Conservation (phyloP, 1,140 invertebrate genomes). For the Pachyrhynchus sulphureomaculatus region DNA sequence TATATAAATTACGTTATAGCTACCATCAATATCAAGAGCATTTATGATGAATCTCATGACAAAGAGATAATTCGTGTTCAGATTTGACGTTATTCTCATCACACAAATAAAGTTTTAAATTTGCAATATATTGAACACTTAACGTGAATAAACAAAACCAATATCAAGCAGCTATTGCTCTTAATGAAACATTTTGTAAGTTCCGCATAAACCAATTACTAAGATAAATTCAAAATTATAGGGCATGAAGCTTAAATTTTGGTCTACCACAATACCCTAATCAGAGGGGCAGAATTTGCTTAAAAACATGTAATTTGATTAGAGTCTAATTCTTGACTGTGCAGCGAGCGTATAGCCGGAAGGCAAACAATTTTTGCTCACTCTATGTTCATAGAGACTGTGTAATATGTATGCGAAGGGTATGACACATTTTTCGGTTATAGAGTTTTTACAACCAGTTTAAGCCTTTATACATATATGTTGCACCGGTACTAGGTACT, state of each 20-base stretch:
- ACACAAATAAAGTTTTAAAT: slow-evolving; percentile 8
- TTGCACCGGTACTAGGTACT: no score
- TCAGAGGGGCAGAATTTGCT: slow-evolving; percentile 22
- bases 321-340: slow-evolving; percentile 22
- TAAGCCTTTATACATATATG: no score
- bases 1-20: no score
- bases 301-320: slow-evolving; percentile 27
- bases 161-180: no score
- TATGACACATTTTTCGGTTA: slow-evolving; percentile 15
- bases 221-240: slow-evolving; percentile 24
- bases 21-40: no score
- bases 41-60: no score
- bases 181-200: not conserved
- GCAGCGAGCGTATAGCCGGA: not conserved
- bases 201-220: slow-evolving; percentile 21
- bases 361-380: slow-evolving; percentile 25
- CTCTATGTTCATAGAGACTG: not conserved
- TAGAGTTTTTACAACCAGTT: no score
- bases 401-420: not conserved
- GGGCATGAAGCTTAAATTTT: slow-evolving; percentile 23
- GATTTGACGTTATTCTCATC: no score
- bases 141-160: no score
- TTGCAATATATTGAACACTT: no score
- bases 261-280: slow-evolving; percentile 24
- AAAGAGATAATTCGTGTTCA: no score